Evolutionary conservation across 2,797 vertebrate genomes (phyloP).

Genomic region (Synaphobranchus kaupii): DNA sequence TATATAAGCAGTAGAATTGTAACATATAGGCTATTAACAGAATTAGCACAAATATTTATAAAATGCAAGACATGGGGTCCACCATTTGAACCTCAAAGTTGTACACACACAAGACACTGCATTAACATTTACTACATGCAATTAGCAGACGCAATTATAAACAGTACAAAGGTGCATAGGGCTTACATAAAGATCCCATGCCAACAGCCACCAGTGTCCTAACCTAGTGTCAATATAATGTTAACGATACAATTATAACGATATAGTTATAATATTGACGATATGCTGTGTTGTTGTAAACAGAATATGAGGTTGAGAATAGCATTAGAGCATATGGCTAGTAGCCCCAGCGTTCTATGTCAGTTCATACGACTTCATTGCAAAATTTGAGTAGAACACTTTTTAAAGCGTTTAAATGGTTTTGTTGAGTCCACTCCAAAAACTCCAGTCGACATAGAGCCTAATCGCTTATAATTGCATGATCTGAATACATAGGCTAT

Average conservation of each 20-base stretch:
- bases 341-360: too few relatives aligned
- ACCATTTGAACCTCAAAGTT: background rate
- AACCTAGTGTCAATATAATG: background rate
- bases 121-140: background rate
- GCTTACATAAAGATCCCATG: background rate
- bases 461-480: background rate
- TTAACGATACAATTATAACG: too few relatives aligned
- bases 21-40: background rate
- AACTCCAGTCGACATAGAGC: background rate
- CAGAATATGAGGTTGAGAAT: too few relatives aligned
- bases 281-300: too few relatives aligned
- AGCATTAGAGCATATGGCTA: too few relatives aligned
- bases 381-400: background rate
- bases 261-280: too few relatives aligned
- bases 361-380: too few relatives aligned
- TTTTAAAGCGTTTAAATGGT: background rate
- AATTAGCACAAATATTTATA: background rate
- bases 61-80: background rate
- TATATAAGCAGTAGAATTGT: background rate
- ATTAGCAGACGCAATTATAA: too few relatives aligned
- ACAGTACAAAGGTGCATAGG: background rate
- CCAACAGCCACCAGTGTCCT: background rate
- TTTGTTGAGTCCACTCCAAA: background rate
- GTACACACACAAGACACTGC: background rate
- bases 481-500: background rate